Evolutionary conservation across 2,797 vertebrate genomes (phyloP).

Genomic region (Acropternis orthonyx): DNA sequence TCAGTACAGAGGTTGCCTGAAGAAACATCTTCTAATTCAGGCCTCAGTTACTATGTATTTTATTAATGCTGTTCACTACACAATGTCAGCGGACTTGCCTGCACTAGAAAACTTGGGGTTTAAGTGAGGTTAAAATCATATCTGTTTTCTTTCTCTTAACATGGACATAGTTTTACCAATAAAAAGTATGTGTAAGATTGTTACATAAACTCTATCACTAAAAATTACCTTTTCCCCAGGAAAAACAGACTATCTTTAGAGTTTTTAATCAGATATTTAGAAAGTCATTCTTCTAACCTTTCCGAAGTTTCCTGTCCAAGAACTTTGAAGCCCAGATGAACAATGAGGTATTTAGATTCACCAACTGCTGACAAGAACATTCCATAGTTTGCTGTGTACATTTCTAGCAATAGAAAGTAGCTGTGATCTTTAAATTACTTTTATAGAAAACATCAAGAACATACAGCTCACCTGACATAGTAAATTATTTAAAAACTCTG

Average conservation of each 20-base stretch:
- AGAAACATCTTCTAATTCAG: not conserved
- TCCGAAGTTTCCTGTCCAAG: not conserved
- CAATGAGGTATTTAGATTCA: not conserved
- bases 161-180: not conserved
- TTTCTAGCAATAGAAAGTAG: not conserved
- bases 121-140: not conserved
- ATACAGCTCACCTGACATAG: not conserved
- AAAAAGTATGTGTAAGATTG: not conserved
- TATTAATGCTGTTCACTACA: not conserved
- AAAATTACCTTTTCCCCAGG: not conserved
- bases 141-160: not conserved
- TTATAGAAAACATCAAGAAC: not conserved
- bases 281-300: not conserved
- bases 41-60: not conserved
- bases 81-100: not conserved
- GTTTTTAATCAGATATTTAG: not conserved
- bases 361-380: not conserved
- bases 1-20: not conserved
- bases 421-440: not conserved
- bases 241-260: not conserved
- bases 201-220: not conserved
- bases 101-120: not conserved
- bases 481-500: not conserved
- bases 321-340: not conserved
- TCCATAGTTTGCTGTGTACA: not conserved